These are phyloP conservation scores for Aphelenchoides besseyi DNA, from an alignment of 1,140 invertebrate genomes.

Conservation along the genomic window DNA sequence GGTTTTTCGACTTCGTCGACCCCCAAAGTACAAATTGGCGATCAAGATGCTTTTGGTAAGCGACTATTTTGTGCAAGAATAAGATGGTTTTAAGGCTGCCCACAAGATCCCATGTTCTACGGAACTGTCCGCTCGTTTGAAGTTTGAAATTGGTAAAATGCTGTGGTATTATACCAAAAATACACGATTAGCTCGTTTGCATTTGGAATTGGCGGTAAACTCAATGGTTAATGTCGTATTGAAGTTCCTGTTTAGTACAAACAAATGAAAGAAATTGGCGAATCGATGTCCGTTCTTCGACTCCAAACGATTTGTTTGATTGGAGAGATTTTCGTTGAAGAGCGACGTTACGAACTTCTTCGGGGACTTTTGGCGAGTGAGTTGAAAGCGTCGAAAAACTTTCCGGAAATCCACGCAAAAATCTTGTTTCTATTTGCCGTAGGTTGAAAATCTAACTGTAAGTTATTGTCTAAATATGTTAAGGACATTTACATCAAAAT, in stretches of 20 bases:
- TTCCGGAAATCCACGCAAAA: slow-evolving; percentile 39
- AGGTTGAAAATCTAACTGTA: slow-evolving; percentile 2
- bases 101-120: slow-evolving; percentile 46
- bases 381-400: slow-evolving; percentile 24
- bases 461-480: slow-evolving; percentile 10
- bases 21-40: slow-evolving; percentile 51
- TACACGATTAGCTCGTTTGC: slow-evolving; percentile 29
- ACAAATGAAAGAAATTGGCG: slow-evolving; percentile 38
- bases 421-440: slow-evolving; percentile 38
- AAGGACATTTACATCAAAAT: slow-evolving; percentile 37
- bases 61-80: slow-evolving; percentile 11
- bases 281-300: slow-evolving; percentile 27
- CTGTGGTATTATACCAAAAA: slow-evolving; percentile 45
- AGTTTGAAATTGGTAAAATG: slow-evolving; percentile 44
- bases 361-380: slow-evolving; percentile 30
- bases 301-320: slow-evolving; percentile 35
- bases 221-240: not conserved
- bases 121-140: slow-evolving; percentile 37
- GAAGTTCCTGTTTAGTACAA: slow-evolving; percentile 32
- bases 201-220: slow-evolving; percentile 40
- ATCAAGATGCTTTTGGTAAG: slow-evolving; percentile 45
- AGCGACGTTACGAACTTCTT: slow-evolving; percentile 31
- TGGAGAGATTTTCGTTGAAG: slow-evolving; percentile 37
- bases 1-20: slow-evolving; percentile 27
- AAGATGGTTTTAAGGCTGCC: slow-evolving; percentile 37